Evolutionary conservation across 2,888 invertebrate species (phyloP).

Genomic region (Clitarchus hookeri): DNA sequence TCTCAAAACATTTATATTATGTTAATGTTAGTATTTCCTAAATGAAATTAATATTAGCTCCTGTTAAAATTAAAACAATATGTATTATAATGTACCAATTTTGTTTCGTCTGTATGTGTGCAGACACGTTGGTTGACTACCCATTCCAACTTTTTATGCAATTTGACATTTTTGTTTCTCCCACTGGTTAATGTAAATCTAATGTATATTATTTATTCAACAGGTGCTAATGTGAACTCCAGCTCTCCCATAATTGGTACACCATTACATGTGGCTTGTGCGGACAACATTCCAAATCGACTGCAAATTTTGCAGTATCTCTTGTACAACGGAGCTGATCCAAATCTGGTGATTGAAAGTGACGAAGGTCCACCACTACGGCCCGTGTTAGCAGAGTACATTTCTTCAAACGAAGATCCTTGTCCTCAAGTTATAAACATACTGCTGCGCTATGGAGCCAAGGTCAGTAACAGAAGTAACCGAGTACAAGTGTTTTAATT

Average conservation of each 20-base stretch:
- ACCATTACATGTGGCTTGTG: slow-evolving; percentile 81
- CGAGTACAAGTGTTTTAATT: too few relatives aligned
- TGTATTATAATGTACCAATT: too few relatives aligned
- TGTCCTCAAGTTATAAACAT: slow-evolving; percentile 68
- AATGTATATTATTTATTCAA: background rate
- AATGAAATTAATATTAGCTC: too few relatives aligned
- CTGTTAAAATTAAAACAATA: too few relatives aligned
- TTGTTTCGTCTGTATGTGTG: too few relatives aligned
- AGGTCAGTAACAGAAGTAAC: slow-evolving; percentile 54
- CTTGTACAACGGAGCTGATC: slow-evolving; percentile 72
- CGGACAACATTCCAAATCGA: slow-evolving; percentile 66
- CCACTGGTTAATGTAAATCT: background rate
- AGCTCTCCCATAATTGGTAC: slow-evolving; percentile 81
- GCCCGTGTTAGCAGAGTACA: slow-evolving; percentile 81
- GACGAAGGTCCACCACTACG: slow-evolving; percentile 75
- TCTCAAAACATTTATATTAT: too few relatives aligned
- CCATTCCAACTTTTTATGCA: too few relatives aligned
- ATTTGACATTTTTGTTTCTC: too few relatives aligned
- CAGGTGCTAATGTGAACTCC: slow-evolving; percentile 79
- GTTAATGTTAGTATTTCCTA: too few relatives aligned
- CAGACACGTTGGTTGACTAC: too few relatives aligned
- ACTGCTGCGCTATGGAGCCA: slow-evolving; percentile 76
- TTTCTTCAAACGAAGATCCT: slow-evolving; percentile 74
- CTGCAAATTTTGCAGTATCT: slow-evolving; percentile 62
- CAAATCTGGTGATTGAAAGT: slow-evolving; percentile 74